These are phyloP conservation scores for Papilio demoleus DNA, from an alignment of 2,888 invertebrate genomes.

Conservation along the genomic window DNA sequence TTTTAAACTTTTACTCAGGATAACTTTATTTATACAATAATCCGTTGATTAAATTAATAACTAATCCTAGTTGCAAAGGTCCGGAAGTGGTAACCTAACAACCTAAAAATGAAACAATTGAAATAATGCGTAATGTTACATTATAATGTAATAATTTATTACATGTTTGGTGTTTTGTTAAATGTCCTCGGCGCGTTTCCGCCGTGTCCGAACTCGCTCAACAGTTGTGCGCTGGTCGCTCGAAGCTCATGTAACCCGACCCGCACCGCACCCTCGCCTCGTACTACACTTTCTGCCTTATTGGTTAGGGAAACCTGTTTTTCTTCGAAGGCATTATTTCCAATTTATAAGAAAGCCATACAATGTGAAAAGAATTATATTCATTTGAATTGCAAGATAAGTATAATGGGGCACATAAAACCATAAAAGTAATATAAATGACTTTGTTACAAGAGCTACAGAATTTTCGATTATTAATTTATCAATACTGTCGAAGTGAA, in stretches of 20 bases:
- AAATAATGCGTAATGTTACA: constrained; percentile 19
- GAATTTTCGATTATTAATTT: too few relatives aligned
- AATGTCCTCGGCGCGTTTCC: constrained; percentile 35
- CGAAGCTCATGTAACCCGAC: constrained; percentile 52
- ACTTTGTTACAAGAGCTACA: neutral
- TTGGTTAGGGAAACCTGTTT: constrained; percentile 73
- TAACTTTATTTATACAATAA: neutral
- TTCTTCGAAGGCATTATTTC: constrained; percentile 60
- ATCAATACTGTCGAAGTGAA: neutral
- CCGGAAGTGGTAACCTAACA: neutral
- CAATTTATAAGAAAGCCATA: constrained; percentile 69
- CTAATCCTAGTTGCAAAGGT: neutral
- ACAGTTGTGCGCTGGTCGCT: constrained; percentile 46
- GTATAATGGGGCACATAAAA: neutral
- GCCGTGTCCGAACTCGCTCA: constrained; percentile 42
- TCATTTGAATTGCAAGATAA: neutral
- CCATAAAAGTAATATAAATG: neutral
- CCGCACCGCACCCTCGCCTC: constrained; percentile 50
- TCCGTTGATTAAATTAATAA: neutral
- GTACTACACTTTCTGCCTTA: constrained; percentile 49
- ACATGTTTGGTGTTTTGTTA: constrained; percentile 25
- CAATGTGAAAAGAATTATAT: constrained; percentile 16
- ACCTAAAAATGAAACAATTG: constrained; percentile 1
- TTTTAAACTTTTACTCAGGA: neutral
- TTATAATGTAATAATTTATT: constrained; percentile 30